Conservation (phyloP, 1,140 invertebrate genomes). For the Ooceraea biroi region DNA sequence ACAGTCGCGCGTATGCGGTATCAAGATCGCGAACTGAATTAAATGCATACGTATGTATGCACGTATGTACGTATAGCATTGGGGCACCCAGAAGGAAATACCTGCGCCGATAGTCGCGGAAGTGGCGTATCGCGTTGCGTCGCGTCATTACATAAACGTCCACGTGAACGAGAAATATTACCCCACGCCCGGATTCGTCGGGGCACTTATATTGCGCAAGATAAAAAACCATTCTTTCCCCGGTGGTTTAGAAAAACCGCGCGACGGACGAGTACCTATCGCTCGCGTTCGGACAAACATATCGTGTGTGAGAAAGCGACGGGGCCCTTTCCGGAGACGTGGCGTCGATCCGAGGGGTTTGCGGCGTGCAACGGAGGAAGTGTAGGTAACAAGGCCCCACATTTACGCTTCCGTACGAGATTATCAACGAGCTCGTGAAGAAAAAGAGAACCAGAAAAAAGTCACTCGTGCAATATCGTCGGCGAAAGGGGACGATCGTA, state of each 20-base stretch:
- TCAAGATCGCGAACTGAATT: slow-evolving; percentile 32
- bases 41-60: slow-evolving; percentile 4
- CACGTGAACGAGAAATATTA: too few species aligned
- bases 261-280: too few species aligned
- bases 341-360: not conserved
- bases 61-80: not conserved
- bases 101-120: slow-evolving; percentile 8
- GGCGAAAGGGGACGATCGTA: slow-evolving; percentile 28
- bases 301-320: not conserved
- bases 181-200: too few species aligned
- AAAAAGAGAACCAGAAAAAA: not conserved
- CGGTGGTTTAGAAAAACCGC: too few species aligned
- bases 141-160: too few species aligned
- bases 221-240: too few species aligned
- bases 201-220: not conserved
- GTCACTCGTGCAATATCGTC: not conserved
- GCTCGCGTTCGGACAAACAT: not conserved
- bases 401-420: slow-evolving; percentile 23
- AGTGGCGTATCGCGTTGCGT: too few species aligned
- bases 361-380: slow-evolving; percentile 14
- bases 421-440: slow-evolving; percentile 30
- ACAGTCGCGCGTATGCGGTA: slow-evolving; percentile 15
- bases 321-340: not conserved
- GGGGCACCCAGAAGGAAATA: not conserved
- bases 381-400: slow-evolving; percentile 22